phyloP scores from a whole-genome alignment of 1,140 invertebrate species.

The Trachelipus rathkii region DNA sequence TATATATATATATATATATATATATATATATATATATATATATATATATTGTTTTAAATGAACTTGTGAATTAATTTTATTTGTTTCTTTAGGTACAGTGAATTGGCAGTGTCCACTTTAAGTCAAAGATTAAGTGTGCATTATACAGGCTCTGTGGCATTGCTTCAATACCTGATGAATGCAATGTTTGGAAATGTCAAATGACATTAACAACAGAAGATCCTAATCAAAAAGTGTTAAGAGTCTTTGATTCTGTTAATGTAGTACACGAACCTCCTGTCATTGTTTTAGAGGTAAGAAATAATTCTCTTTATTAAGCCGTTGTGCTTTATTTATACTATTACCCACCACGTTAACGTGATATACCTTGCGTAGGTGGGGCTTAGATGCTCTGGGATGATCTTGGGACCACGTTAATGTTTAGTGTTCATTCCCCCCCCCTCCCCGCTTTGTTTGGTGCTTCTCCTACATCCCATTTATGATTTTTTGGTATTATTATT shows the following conservation, averaged over 20 bases:
- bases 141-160: conserved; percentile 70
- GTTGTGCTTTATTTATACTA: not conserved
- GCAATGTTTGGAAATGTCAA: conserved; percentile 77
- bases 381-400: not conserved
- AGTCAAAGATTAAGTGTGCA: conserved; percentile 83
- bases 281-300: conserved; percentile 70
- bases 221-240: conserved; percentile 44
- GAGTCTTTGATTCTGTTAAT: conserved; percentile 66
- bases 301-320: conserved; percentile 23
- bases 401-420: no score
- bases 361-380: not conserved
- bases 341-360: not conserved
- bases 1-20: no score
- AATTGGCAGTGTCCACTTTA: conserved; percentile 87
- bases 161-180: conserved; percentile 76
- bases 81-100: conserved; percentile 66
- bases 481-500: no score
- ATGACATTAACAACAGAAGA: conserved; percentile 69
- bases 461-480: no score
- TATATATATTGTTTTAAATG: no score
- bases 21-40: no score
- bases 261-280: conserved; percentile 78
- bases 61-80: no score
- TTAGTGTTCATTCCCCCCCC: no score
- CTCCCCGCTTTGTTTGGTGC: no score